Conservation (phyloP, 2,113 vertebrate species). For the Motacilla alba region DNA sequence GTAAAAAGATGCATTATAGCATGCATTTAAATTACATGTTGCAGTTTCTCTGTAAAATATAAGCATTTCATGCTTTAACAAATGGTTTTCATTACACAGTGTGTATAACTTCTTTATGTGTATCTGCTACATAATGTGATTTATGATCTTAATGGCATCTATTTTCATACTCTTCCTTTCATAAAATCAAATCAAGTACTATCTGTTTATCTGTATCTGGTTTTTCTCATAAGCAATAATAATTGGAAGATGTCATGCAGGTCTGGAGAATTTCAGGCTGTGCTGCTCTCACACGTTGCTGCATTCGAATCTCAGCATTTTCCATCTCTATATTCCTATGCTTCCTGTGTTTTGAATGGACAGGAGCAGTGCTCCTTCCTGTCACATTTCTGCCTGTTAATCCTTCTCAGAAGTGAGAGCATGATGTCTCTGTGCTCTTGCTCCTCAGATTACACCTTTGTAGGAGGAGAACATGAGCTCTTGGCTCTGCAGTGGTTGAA, state of each 20-base stretch:
- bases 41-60: background rate
- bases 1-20: background rate
- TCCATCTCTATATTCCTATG: background rate
- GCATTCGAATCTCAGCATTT: background rate
- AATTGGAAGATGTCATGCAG: background rate
- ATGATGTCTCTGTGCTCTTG: background rate
- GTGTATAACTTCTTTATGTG: constrained; percentile 5
- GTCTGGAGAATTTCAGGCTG: constrained; percentile 1
- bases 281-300: background rate
- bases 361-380: background rate
- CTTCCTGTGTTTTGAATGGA: background rate
- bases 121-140: constrained; percentile 31
- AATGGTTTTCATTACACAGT: constrained; percentile 21
- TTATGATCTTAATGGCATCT: constrained; percentile 41
- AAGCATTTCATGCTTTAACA: constrained; percentile 27
- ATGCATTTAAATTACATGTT: background rate
- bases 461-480: background rate
- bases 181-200: constrained; percentile 46
- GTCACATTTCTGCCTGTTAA: background rate
- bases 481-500: background rate
- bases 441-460: background rate
- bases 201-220: constrained; percentile 46
- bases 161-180: constrained; percentile 53
- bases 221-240: constrained; percentile 33
- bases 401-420: background rate